Conservation (phyloP, 2,113 vertebrate genomes). For the Nycticryphes semicollaris region DNA sequence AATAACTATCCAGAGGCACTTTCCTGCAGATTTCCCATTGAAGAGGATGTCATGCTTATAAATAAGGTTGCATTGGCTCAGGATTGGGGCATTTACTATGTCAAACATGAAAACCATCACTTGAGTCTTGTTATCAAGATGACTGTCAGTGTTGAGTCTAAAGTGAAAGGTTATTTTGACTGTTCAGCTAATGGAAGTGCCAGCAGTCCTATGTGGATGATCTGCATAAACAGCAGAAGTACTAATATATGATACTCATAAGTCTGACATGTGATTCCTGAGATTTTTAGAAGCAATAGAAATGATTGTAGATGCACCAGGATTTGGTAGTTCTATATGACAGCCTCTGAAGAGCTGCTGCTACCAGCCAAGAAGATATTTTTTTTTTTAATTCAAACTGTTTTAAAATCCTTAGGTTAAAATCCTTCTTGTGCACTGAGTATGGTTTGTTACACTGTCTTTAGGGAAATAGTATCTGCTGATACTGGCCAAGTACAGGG, state of each 20-base stretch:
- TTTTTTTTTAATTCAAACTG: not conserved
- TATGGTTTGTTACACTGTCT: not conserved
- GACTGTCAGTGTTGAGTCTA: not conserved
- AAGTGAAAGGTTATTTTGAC: not conserved
- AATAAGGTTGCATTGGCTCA: not conserved
- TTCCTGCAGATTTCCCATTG: not conserved
- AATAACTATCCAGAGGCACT: not conserved
- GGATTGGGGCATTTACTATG: not conserved
- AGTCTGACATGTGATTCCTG: not conserved
- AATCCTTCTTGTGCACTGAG: not conserved
- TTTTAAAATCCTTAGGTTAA: not conserved
- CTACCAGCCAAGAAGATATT: not conserved
- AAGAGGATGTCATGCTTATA: not conserved
- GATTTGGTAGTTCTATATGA: not conserved
- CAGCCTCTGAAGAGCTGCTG: not conserved
- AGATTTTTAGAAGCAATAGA: not conserved
- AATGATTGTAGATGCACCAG: not conserved
- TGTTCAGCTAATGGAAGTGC: not conserved
- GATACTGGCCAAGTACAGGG: not conserved
- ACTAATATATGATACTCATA: not conserved
- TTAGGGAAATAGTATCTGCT: not conserved
- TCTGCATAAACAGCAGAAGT: not conserved
- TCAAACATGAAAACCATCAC: not conserved
- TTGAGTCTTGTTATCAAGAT: not conserved
- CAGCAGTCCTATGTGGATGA: not conserved